Evolutionary conservation across 2,888 invertebrate species (phyloP).

Genomic region (Trissonchulus latispiculum): DNA sequence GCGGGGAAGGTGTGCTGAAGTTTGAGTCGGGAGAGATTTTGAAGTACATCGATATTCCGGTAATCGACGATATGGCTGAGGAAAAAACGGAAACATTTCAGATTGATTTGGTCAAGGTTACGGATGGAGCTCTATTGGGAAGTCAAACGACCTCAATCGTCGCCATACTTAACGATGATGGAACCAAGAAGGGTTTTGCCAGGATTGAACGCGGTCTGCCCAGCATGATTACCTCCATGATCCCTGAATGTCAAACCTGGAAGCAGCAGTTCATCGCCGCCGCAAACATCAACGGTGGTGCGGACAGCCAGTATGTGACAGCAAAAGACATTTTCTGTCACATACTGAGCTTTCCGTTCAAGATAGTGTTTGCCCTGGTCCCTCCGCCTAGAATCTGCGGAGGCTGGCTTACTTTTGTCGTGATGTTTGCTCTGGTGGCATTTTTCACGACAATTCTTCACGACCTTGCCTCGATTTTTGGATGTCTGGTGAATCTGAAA

Average conservation of each 20-base stretch:
- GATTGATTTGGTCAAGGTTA: background rate
- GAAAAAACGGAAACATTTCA: slow-evolving; percentile 57
- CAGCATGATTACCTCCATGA: slow-evolving; percentile 47
- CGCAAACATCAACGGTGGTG: slow-evolving; percentile 53
- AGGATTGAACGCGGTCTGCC: slow-evolving; percentile 46
- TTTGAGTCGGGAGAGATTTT: slow-evolving; percentile 49
- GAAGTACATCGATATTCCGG: slow-evolving; percentile 51
- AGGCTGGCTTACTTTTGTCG: slow-evolving; percentile 53
- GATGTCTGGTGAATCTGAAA: slow-evolving; percentile 52
- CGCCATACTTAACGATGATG: slow-evolving; percentile 52
- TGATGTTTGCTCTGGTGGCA: slow-evolving; percentile 51
- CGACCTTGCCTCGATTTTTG: slow-evolving; percentile 53
- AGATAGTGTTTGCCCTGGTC: slow-evolving; percentile 50
- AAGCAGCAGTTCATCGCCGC: slow-evolving; percentile 51
- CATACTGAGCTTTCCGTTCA: slow-evolving; percentile 54
- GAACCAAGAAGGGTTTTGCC: slow-evolving; percentile 51
- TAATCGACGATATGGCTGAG: slow-evolving; percentile 53
- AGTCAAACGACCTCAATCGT: slow-evolving; percentile 43
- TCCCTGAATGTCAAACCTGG: slow-evolving; percentile 52
- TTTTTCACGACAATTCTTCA: slow-evolving; percentile 53
- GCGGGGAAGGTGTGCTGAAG: slow-evolving; percentile 50
- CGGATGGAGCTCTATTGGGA: slow-evolving; percentile 45
- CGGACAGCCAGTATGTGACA: slow-evolving; percentile 48
- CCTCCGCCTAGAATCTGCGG: slow-evolving; percentile 51
- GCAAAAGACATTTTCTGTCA: slow-evolving; percentile 45